Base-by-base conservation (phyloP, 1,140 invertebrate genomes). In the Galleria mellonella region DNA sequence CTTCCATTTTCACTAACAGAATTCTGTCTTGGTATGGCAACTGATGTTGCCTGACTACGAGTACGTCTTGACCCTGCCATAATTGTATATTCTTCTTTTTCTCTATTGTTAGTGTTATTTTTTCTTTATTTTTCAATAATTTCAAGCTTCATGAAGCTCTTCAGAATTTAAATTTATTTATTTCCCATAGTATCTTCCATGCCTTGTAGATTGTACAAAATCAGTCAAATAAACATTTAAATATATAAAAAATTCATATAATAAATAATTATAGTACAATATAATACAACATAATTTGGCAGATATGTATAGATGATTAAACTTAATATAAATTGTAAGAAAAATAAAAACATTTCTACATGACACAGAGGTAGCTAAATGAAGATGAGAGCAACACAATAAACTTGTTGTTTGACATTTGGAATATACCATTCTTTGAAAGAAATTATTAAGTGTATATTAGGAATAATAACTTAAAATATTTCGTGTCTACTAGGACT, bases 21-120 rank as follows among this genome's bases (percentile, higher is more conserved):
- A 51, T 75, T 82, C 61, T 77, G 83, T 54, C 79, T 74, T 8
- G 76, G 81, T 51, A 83, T 72, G 33, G 73, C 64, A 42, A 82
- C 63, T 30, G 74, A 71, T 47, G 68, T 69, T 28, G 72, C 72
- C 51, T 85, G 77, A 53, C 74, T 83, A 51, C 79, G 78, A 28
- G 65, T 73, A 48, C 82, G 75, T 68, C 82, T 73, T 47, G 69
- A 70, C 42, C 77, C 67, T 46, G 71, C 73, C 71, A 77, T 69
- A 54, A 32, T 50, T 35, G 33, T 39, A 61, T 66, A 40, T 62
- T 71, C 61, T 32, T 38, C 23, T 10, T 8, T 40, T 32, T 3
- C 2, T 23, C 2, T 23, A 23, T 6, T 23, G 17, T 23, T 23
- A 3, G 17, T 23, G 6, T 23, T 23, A 23, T 23, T 6, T 23